A percentile compares a stretch with the other conserved stretches of the same genome.
These are phyloP conservation scores for Ormyrus nitidulus DNA, from an alignment of 2,888 invertebrate species.

Conservation along the genomic window DNA sequence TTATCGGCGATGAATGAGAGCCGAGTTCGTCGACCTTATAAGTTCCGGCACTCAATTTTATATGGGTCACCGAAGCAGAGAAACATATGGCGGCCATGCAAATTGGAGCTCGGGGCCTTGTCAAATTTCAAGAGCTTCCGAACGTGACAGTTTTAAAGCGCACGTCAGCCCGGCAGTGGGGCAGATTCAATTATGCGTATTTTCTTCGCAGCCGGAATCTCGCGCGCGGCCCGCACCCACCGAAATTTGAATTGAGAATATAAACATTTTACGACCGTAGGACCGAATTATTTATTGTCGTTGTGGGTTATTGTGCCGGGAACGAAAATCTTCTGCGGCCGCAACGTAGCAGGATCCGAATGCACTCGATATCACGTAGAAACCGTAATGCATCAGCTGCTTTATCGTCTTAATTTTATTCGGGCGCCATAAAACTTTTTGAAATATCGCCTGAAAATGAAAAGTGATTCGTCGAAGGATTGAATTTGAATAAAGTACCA, in stretches of 20 bases:
- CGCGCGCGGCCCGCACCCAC: background rate
- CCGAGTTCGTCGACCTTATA: slow-evolving; percentile 39
- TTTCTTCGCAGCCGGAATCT: slow-evolving; percentile 12
- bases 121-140: slow-evolving; percentile 55
- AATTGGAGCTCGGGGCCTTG: slow-evolving; percentile 49
- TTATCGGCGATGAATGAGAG: slow-evolving; percentile 44
- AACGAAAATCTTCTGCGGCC: slow-evolving; percentile 10
- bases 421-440: slow-evolving; percentile 23
- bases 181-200: slow-evolving; percentile 41
- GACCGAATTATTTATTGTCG: slow-evolving; percentile 41
- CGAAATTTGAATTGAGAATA: slow-evolving; percentile 31
- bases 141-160: slow-evolving; percentile 50
- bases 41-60: slow-evolving; percentile 48
- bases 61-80: slow-evolving; percentile 45
- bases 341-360: background rate
- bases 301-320: slow-evolving; percentile 1
- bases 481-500: too few species aligned
- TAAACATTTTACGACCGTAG: slow-evolving; percentile 42
- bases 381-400: slow-evolving; percentile 1
- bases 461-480: too few species aligned
- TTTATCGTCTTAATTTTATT: slow-evolving; percentile 31
- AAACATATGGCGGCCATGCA: slow-evolving; percentile 54
- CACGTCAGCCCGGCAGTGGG: background rate
- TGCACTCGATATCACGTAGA: slow-evolving; percentile 6
- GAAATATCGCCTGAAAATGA: background rate